Conservation (phyloP, 2,113 vertebrate species). For the Charina bottae region DNA sequence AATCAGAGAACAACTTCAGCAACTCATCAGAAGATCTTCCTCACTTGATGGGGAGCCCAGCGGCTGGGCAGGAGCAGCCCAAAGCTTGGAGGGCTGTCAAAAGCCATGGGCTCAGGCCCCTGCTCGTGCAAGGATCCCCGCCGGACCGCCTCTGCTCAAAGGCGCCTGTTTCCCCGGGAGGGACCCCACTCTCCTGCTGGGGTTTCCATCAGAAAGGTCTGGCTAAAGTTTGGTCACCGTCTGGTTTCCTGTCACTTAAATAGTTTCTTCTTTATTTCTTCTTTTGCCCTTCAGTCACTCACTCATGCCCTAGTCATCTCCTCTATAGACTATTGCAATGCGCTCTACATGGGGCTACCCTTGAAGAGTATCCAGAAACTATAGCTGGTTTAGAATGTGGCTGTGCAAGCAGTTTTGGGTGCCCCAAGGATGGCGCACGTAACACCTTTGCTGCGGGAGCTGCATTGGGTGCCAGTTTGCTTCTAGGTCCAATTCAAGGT, state of each 20-base stretch:
- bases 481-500: too few species aligned
- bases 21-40: not conserved
- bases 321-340: too few species aligned
- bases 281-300: too few species aligned
- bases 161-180: not conserved
- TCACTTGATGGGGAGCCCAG: not conserved
- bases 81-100: not conserved
- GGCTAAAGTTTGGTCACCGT: not conserved
- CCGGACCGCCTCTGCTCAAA: not conserved
- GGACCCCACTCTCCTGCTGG: not conserved
- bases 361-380: too few species aligned
- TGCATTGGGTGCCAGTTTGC: too few species aligned
- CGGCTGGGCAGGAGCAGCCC: not conserved
- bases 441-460: too few species aligned
- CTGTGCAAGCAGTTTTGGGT: too few species aligned
- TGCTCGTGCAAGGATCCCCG: not conserved
- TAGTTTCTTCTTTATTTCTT: too few species aligned
- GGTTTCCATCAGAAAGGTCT: not conserved
- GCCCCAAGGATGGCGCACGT: too few species aligned
- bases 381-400: too few species aligned
- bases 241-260: not conserved
- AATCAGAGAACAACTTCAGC: not conserved
- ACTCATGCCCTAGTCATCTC: too few species aligned
- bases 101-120: not conserved
- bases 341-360: too few species aligned